Conservation (phyloP, 2,888 invertebrate genomes). For the Hypselothyrea guttata region DNA sequence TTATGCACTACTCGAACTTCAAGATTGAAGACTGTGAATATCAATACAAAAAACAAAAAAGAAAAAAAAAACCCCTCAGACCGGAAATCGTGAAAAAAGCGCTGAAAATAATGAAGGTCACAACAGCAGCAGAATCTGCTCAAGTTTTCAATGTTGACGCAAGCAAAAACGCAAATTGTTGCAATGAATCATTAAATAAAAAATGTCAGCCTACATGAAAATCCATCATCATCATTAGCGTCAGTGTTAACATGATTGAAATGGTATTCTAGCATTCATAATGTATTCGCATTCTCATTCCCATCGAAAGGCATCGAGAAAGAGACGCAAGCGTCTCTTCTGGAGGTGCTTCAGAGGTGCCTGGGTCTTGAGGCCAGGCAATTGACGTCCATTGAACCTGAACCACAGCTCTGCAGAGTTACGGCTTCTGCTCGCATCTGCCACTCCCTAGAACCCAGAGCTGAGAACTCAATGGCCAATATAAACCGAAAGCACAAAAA, state of each 20-base stretch:
- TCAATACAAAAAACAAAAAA: constrained; percentile 4
- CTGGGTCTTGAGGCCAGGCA: constrained; percentile 52
- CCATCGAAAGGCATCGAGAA: background rate
- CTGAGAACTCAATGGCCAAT: constrained; percentile 16
- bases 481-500: constrained; percentile 11
- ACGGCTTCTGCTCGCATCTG: constrained; percentile 6
- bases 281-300: constrained; percentile 1
- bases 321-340: constrained; percentile 3
- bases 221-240: constrained; percentile 37
- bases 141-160: constrained; percentile 31
- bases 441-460: constrained; percentile 53
- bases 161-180: constrained; percentile 35
- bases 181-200: constrained; percentile 58
- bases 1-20: constrained; percentile 57
- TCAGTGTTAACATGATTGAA: constrained; percentile 8
- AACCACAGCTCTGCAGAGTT: background rate
- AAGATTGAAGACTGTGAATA: constrained; percentile 27
- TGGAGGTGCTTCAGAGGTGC: constrained; percentile 46
- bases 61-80: constrained; percentile 18
- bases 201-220: constrained; percentile 57
- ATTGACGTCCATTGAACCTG: constrained; percentile 57
- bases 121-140: constrained; percentile 37
- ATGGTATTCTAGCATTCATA: background rate
- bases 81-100: constrained; percentile 48
- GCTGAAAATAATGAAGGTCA: constrained; percentile 34